Conservation (phyloP, 2,888 invertebrate genomes). For the Ophonus ardosiacus region DNA sequence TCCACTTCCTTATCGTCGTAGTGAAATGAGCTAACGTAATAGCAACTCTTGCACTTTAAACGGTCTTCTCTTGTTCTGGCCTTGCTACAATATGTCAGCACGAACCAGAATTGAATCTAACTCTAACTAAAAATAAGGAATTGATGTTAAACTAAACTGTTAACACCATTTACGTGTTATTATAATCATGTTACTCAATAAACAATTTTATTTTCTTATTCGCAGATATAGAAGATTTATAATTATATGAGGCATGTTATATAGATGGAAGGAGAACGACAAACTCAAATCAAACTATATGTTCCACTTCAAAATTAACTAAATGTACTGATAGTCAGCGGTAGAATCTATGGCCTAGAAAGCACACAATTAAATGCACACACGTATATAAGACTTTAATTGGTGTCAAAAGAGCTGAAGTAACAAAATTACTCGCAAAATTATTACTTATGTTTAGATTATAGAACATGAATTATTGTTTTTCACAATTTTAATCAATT, state of each 20-base stretch:
- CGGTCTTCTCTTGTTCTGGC: not conserved
- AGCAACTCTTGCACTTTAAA: slow-evolving; percentile 2
- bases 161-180: slow-evolving; percentile 31
- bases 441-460: not conserved
- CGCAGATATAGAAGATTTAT: slow-evolving; percentile 9
- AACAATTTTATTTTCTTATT: slow-evolving; percentile 47
- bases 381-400: slow-evolving; percentile 50
- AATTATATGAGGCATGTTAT: slow-evolving; percentile 32
- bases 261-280: slow-evolving; percentile 3
- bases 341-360: slow-evolving; percentile 47
- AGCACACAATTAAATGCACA: slow-evolving; percentile 46
- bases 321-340: slow-evolving; percentile 56
- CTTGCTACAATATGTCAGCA: slow-evolving; percentile 21
- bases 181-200: slow-evolving; percentile 34
- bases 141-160: slow-evolving; percentile 45
- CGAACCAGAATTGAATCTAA: slow-evolving; percentile 24
- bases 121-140: slow-evolving; percentile 49
- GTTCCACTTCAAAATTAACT: slow-evolving; percentile 54
- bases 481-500: not conserved
- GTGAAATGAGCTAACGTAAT: slow-evolving; percentile 36
- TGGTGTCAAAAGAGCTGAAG: slow-evolving; percentile 47
- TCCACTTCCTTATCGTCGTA: slow-evolving; percentile 16
- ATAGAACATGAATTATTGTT: not conserved
- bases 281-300: slow-evolving; percentile 59
- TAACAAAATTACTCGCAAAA: not conserved